Evolutionary conservation across 2,113 vertebrate genomes (phyloP).

Genomic region (Tetrao urogallus): DNA sequence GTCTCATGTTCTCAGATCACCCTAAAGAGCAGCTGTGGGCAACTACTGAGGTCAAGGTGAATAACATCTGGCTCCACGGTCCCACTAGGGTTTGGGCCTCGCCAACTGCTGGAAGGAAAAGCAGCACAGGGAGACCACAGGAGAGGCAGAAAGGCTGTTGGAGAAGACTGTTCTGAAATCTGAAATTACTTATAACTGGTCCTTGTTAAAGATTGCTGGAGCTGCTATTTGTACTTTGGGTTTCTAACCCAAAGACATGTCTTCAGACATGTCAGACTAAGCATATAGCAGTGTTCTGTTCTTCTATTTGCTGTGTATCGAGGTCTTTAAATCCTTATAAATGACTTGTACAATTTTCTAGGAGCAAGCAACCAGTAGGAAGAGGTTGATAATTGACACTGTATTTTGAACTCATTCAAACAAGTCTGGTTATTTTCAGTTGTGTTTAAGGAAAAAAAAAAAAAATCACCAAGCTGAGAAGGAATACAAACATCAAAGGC

Average conservation of each 20-base stretch:
- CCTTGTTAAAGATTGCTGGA: not conserved
- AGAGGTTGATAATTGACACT: not conserved
- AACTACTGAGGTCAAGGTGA: not conserved
- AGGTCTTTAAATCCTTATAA: not conserved
- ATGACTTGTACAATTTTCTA: not conserved
- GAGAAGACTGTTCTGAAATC: not conserved
- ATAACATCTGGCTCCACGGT: not conserved
- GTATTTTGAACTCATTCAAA: slow-evolving; percentile 1
- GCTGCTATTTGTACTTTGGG: not conserved
- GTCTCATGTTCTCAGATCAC: not conserved
- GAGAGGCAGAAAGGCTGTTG: not conserved
- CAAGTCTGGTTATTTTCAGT: not conserved
- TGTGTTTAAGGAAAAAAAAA: not conserved
- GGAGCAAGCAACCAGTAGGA: not conserved
- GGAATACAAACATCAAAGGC: not conserved
- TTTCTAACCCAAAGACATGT: not conserved
- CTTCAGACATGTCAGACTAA: not conserved
- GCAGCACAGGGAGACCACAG: not conserved
- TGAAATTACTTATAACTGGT: not conserved
- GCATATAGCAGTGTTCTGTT: not conserved
- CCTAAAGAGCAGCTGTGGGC: not conserved
- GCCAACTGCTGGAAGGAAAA: not conserved
- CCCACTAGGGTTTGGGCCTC: not conserved
- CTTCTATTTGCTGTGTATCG: not conserved
- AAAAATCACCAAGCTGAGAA: not conserved